Evolutionary conservation across 1,140 invertebrate species (phyloP), one percentile per base, ranked within the genome.

Genomic region (Diorhabda sublineata): DNA sequence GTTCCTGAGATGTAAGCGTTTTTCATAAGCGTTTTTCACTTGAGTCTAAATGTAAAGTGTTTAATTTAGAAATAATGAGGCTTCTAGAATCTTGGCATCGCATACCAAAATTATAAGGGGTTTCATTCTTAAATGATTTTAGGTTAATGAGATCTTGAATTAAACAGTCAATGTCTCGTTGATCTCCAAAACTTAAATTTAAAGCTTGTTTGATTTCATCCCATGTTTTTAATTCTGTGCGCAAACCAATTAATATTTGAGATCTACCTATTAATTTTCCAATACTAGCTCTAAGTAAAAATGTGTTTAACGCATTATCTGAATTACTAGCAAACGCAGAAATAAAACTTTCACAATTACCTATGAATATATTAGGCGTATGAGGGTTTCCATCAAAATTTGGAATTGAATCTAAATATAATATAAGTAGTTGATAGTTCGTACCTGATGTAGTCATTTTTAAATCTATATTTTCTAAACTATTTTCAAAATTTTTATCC

Each of bases 191-290:
- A 62, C 57, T 74, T n/a, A 70, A 42, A 47, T 57, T 64, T 47
- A 75, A 43, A 2, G 56, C 63, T n/a, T 67, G 26, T 69, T 74
- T 74, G 43, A 74, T 70, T 9, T 42, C 4, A 8, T n/a, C 26
- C 71, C 74, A 75, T 11, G 26, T 64, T 58, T 69, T 71, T 70
- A 75, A 69, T 68, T 74, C 74, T 42, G 56, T 52, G 72, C 72
- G 43, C 7, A 63, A 67, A 45, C 56, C 61, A 62, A 75, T 73
- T 69, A 75, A 64, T 43, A 62, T 47, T 63, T 59, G 47, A 26
- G 71, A 66, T 57, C 73, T 69, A 66, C 57, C 70, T 47, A 4
- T 58, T 64, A 73, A 64, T 73, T 75, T 73, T 67, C 69, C 68
- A 61, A 73, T 42, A 56, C 71, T 69, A 4, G 66, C 64, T 47